Conservation (phyloP, 2,113 vertebrate genomes). For the Microcebus lehilahytsara region DNA sequence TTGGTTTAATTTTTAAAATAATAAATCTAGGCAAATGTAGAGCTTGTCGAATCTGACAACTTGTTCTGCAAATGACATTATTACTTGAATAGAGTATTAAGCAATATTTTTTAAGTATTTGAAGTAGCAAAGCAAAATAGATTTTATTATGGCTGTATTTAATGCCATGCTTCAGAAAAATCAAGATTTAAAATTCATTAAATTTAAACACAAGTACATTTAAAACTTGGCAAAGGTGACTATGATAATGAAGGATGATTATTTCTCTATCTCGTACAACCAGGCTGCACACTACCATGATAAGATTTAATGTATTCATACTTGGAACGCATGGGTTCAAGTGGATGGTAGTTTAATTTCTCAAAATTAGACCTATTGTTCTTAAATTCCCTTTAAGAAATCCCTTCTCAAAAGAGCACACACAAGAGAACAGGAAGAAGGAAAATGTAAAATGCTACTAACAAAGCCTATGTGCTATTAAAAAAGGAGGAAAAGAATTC, state of each 20-base stretch:
- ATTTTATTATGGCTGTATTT: conserved; percentile 65
- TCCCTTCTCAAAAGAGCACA: neutral
- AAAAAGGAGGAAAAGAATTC: neutral
- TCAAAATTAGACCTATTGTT: conserved; percentile 46
- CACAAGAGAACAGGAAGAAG: neutral
- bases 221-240: conserved; percentile 25
- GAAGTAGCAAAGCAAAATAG: conserved; percentile 60
- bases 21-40: conserved; percentile 70
- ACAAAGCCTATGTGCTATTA: neutral
- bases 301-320: conserved; percentile 56
- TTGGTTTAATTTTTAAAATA: conserved; percentile 62
- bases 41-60: conserved; percentile 61
- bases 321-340: conserved; percentile 46
- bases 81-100: conserved; percentile 56
- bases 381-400: conserved; percentile 25
- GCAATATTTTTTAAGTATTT: conserved; percentile 55
- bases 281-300: neutral
- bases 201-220: conserved; percentile 61
- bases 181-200: conserved; percentile 62
- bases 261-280: conserved; percentile 30
- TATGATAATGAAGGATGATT: conserved; percentile 42
- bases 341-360: conserved; percentile 38
- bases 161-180: conserved; percentile 65
- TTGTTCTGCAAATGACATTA: conserved; percentile 61
- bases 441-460: neutral